Percentiles rank a stretch among this genome's conserved stretches.
These are phyloP conservation scores for Anoplolepis gracilipes DNA, from an alignment of 1,140 invertebrate species.

Conservation along the genomic window DNA sequence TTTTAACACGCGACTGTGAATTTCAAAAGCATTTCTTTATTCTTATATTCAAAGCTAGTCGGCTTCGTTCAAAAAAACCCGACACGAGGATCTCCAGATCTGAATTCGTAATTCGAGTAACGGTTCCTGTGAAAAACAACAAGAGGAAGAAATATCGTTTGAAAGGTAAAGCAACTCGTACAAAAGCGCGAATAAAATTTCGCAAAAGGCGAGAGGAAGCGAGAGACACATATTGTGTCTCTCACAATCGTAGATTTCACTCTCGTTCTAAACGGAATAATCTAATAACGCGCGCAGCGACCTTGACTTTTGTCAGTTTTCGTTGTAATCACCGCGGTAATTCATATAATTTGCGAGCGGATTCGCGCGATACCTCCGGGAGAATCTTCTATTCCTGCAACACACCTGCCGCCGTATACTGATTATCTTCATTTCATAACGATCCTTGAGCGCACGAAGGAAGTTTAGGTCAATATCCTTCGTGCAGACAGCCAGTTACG, in stretches of 20 bases:
- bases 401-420: neutral
- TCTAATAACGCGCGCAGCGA: neutral
- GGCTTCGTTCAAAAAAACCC: constrained; percentile 4
- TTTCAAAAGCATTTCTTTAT: neutral
- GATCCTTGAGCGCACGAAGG: constrained; percentile 60
- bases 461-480: constrained; percentile 66
- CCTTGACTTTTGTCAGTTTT: constrained; percentile 30
- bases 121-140: neutral
- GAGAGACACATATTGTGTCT: neutral
- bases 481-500: constrained; percentile 16
- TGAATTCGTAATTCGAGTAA: constrained; percentile 27
- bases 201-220: neutral
- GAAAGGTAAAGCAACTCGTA: neutral
- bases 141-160: neutral
- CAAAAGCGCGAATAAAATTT: neutral
- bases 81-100: neutral
- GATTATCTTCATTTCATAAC: constrained; percentile 76
- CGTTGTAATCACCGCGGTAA: constrained; percentile 8
- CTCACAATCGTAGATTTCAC: neutral
- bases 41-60: neutral
- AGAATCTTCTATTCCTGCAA: constrained; percentile 7
- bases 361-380: constrained; percentile 3
- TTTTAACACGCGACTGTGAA: neutral
- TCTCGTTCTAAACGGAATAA: neutral
- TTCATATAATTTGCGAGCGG: constrained; percentile 47